Evolutionary conservation across 2,888 invertebrate genomes (phyloP).

Genomic region (Dryadula phaetusa): DNA sequence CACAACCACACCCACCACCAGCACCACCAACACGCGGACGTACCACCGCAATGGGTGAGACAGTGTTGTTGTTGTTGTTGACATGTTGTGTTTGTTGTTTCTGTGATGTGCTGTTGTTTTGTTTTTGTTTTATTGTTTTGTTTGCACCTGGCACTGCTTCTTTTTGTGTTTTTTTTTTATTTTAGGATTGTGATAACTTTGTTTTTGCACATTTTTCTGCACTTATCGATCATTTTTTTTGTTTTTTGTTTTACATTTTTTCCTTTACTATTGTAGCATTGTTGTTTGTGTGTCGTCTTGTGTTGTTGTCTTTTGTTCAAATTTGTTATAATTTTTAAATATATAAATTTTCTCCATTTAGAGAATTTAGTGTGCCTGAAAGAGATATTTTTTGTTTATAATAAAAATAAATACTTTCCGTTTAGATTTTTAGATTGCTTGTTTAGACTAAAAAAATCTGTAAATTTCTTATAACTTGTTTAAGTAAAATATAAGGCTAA

Average conservation of each 20-base stretch:
- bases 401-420: no score
- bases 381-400: no score
- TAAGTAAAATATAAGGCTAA: no score
- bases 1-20: constrained; percentile 72
- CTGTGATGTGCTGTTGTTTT: constrained; percentile 31
- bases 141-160: constrained; percentile 35
- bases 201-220: constrained; percentile 1
- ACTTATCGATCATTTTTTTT: not conserved
- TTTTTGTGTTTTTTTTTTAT: not conserved
- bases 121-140: constrained; percentile 27
- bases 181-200: not conserved
- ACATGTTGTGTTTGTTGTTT: not conserved
- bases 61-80: constrained; percentile 12
- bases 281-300: not conserved
- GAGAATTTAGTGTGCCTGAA: no score
- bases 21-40: constrained; percentile 78
- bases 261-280: not conserved
- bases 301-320: not conserved
- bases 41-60: constrained; percentile 75
- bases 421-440: no score
- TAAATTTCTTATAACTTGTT: no score
- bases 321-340: no score
- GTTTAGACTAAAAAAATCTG: no score
- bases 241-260: not conserved
- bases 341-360: no score